These are phyloP conservation scores for Drosophila neotestacea DNA, from an alignment of 2,888 invertebrate species.

Conservation along the genomic window DNA sequence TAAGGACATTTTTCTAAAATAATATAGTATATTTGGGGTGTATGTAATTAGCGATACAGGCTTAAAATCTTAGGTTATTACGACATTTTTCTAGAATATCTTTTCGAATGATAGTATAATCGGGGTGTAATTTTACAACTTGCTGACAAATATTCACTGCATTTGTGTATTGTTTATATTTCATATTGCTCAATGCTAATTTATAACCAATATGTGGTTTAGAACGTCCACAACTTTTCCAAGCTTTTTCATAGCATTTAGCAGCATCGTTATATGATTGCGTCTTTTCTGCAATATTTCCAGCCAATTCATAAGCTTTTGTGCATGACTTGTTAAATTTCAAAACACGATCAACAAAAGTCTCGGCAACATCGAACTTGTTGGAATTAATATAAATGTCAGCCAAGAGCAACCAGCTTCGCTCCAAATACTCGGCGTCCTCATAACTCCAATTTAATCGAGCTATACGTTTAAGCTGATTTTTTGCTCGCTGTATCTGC, in stretches of 20 bases:
- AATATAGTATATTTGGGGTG: too few species aligned
- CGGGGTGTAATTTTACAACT: conserved; percentile 92
- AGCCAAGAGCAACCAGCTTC: conserved; percentile 97
- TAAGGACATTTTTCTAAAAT: too few species aligned
- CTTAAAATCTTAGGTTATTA: conserved; percentile 89
- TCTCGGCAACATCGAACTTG: conserved; percentile 94
- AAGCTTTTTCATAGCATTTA: conserved; percentile 92
- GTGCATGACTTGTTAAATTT: conserved; percentile 95
- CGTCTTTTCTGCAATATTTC: conserved; percentile 95
- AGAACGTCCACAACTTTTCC: conserved; percentile 92
- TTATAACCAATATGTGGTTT: conserved; percentile 96
- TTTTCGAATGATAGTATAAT: conserved; percentile 95
- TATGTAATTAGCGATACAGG: background rate
- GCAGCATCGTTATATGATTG: conserved; percentile 95
- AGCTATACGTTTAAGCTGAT: conserved; percentile 95
- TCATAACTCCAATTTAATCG: conserved; percentile 96
- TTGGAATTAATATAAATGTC: conserved; percentile 94
- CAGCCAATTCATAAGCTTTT: conserved; percentile 94
- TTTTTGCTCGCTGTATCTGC: conserved; percentile 95
- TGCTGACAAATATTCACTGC: conserved; percentile 96
- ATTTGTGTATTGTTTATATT: conserved; percentile 94
- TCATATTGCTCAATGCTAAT: conserved; percentile 95
- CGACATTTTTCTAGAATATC: conserved; percentile 97
- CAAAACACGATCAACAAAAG: conserved; percentile 91
- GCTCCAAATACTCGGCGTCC: conserved; percentile 97